A percentile compares a stretch with the other conserved stretches of the same genome.
phyloP scores from a whole-genome alignment of 2,888 invertebrate genomes.

The Clistopyga incitator region DNA sequence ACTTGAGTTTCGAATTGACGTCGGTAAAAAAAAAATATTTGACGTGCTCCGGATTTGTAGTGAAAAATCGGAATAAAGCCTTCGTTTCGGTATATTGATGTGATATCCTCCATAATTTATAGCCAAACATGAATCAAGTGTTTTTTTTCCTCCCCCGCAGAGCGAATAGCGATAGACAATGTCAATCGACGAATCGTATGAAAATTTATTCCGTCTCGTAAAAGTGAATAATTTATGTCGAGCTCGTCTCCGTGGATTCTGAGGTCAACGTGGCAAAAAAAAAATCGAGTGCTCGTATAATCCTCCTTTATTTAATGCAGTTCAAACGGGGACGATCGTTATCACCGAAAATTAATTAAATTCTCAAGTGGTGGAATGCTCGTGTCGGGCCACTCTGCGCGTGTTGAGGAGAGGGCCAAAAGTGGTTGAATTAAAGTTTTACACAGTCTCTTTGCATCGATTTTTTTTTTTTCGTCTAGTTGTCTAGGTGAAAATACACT shows the following conservation, averaged over 20 bases:
- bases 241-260: neutral
- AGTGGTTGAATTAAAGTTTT: slow-evolving; percentile 41
- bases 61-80: too few species aligned
- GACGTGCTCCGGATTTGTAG: neutral
- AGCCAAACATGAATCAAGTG: neutral
- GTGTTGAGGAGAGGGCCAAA: slow-evolving; percentile 8
- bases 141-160: neutral
- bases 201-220: slow-evolving; percentile 18
- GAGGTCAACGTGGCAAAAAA: slow-evolving; percentile 4
- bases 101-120: neutral
- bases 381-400: neutral
- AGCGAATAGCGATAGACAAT: neutral
- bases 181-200: slow-evolving; percentile 8
- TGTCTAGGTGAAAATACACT: neutral
- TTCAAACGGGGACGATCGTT: slow-evolving; percentile 46
- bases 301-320: slow-evolving; percentile 7
- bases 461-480: slow-evolving; percentile 21
- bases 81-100: too few species aligned
- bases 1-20: neutral
- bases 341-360: slow-evolving; percentile 60
- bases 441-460: slow-evolving; percentile 45
- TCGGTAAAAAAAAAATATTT: neutral
- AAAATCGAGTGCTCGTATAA: neutral
- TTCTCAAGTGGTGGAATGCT: slow-evolving; percentile 45
- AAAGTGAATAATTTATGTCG: slow-evolving; percentile 29